Evolutionary conservation across 2,888 invertebrate species (phyloP).

Genomic region (Lathronympha strigana): DNA sequence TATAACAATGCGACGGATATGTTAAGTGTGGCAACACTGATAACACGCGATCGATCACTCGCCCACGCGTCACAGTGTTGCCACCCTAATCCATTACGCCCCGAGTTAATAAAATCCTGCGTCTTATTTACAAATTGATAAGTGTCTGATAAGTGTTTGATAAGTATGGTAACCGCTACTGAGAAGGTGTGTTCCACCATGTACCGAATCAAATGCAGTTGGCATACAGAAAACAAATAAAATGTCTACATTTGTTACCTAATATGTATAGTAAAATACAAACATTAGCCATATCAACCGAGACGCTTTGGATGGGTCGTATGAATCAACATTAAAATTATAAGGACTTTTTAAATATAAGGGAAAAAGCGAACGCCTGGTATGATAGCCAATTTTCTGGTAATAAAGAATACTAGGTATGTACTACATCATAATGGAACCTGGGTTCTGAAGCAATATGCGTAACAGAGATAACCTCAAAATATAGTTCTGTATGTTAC

Average conservation of each 20-base stretch:
- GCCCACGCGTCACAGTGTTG: slow-evolving; percentile 55
- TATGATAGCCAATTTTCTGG: no score
- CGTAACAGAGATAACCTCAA: background rate
- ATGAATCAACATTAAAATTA: no score
- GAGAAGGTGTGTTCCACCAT: slow-evolving; percentile 46
- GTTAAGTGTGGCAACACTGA: slow-evolving; percentile 25
- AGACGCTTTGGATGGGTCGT: no score
- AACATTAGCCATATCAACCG: background rate
- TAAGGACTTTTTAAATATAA: no score
- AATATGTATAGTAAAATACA: no score
- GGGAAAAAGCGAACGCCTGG: background rate
- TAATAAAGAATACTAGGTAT: no score
- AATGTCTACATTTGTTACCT: background rate
- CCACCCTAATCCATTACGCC: slow-evolving; percentile 68
- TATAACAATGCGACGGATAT: background rate
- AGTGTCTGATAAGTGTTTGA: slow-evolving; percentile 48
- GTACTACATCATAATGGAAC: no score
- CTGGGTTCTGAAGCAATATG: no score
- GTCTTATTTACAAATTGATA: slow-evolving; percentile 74
- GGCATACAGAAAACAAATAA: background rate
- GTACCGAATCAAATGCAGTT: background rate
- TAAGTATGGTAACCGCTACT: slow-evolving; percentile 60
- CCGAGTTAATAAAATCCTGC: slow-evolving; percentile 69
- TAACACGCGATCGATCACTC: slow-evolving; percentile 60
- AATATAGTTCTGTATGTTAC: background rate